Base-by-base conservation (phyloP, 2,797 vertebrate genomes). In the Tadarida brasiliensis region DNA sequence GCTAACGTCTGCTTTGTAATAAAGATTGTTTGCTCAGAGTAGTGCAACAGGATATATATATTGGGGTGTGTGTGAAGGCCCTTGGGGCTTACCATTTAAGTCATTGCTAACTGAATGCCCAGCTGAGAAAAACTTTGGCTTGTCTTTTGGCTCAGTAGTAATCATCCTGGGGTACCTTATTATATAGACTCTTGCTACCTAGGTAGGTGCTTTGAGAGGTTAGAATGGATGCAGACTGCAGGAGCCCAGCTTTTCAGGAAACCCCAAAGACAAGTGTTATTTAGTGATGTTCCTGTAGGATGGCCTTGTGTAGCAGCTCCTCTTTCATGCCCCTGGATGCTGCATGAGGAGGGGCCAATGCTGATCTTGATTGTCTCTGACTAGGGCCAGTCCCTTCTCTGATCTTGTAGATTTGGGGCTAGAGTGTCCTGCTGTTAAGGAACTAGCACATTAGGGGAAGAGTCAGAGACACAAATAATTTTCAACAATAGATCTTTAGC, bases 401-500 rank as follows among this genome's bases (percentile, higher is more conserved):
- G 19, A 22, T 73, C 74, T 87, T 87, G 57, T 88, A 56, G 15
- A 11, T 57, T 93, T 80, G 70, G 59, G 28, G 59, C 16, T 87
- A 19, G 73, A 71, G 16, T 74, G 14, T 67, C 57, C 49, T 81
- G 30, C 47, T 87, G 26, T 54, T 56, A 35, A 61, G 85, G 35
- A 89, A 61, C 22, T 71, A 70, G 54, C 65, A 47, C 30, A 77
- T 22, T 84, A 56, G 10, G 3, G 17, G 15, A 78, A 78, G 54
- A 89, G 33, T 83, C 61, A 92, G 71, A 71, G 35, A 63, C 24
- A 84, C 63, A 78, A 39, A 54, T 68, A 51, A 78, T 92, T 80
- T 93, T 71, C 26, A 28, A 12, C n/a, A 70, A 63, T 61, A 87
- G 57, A 87, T 77, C 33, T 56, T 90, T 76, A 61, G 11, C 76